Conservation (phyloP, 2,113 vertebrate genomes). For the Crotalus helleri region DNA sequence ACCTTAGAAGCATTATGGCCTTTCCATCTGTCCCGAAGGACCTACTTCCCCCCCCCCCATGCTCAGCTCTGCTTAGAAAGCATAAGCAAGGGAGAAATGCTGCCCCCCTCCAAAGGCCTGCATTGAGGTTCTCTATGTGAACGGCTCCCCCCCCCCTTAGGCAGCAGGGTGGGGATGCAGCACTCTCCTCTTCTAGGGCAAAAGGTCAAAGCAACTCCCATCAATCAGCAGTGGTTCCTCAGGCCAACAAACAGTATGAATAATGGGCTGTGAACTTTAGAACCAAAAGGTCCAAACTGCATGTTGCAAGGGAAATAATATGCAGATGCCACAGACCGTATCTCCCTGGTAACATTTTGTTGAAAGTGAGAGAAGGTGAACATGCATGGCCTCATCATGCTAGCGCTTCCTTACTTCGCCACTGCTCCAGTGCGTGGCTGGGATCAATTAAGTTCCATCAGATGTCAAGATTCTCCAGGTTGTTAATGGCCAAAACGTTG, state of each 20-base stretch:
- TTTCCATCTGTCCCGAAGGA: background rate
- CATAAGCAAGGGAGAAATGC: background rate
- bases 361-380: background rate
- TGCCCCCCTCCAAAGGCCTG: background rate
- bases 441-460: background rate
- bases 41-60: background rate
- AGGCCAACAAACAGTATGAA: background rate
- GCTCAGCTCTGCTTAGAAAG: background rate
- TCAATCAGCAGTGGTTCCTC: background rate
- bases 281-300: background rate
- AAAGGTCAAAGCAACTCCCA: background rate
- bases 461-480: background rate
- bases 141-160: background rate
- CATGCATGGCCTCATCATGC: background rate
- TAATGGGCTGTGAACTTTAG: conserved; percentile 1
- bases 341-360: background rate
- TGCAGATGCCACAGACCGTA: background rate
- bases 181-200: background rate
- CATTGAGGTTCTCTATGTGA: background rate
- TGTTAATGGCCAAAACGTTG: background rate
- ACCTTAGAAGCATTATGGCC: too few species aligned
- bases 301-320: background rate
- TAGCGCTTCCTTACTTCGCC: background rate
- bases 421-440: background rate
- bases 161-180: background rate